Evolutionary conservation across 1,140 invertebrate genomes (phyloP).

Genomic region (Eurosta solidaginis): DNA sequence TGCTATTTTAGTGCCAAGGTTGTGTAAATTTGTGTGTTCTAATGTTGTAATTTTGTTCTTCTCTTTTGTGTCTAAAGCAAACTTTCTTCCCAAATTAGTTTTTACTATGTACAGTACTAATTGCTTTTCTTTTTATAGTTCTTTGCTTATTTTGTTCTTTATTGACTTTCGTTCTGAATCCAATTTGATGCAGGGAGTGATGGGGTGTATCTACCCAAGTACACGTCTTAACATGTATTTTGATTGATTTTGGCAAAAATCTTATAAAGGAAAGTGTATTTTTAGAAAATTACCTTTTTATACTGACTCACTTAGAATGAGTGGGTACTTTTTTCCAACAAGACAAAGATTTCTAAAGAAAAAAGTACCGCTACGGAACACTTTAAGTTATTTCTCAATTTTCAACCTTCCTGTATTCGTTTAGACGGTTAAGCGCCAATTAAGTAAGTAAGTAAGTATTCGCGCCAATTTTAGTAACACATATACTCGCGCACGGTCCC

Average conservation of each 20-base stretch:
- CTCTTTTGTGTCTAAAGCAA: not conserved
- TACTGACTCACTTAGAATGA: no score
- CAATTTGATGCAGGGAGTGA: not conserved
- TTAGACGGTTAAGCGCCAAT: no score
- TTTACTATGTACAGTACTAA: not conserved
- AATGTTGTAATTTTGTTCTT: not conserved
- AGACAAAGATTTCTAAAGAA: no score
- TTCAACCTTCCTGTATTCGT: no score
- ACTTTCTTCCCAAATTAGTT: not conserved
- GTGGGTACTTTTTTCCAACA: no score
- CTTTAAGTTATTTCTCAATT: no score
- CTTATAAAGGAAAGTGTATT: not conserved
- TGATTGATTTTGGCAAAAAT: not conserved
- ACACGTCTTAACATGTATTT: not conserved
- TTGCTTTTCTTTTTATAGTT: conserved; percentile 6
- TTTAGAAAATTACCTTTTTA: no score
- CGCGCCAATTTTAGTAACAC: no score
- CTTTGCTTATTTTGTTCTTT: not conserved
- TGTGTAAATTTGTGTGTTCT: not conserved
- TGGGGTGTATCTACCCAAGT: not conserved
- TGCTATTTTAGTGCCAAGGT: not conserved
- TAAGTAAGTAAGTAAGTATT: no score
- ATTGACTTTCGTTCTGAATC: not conserved
- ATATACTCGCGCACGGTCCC: no score
- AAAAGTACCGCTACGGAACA: no score